Evolutionary conservation across 2,888 invertebrate genomes (phyloP), one percentile per base, ranked within the genome.

Genomic region (Archips xylosteana): DNA sequence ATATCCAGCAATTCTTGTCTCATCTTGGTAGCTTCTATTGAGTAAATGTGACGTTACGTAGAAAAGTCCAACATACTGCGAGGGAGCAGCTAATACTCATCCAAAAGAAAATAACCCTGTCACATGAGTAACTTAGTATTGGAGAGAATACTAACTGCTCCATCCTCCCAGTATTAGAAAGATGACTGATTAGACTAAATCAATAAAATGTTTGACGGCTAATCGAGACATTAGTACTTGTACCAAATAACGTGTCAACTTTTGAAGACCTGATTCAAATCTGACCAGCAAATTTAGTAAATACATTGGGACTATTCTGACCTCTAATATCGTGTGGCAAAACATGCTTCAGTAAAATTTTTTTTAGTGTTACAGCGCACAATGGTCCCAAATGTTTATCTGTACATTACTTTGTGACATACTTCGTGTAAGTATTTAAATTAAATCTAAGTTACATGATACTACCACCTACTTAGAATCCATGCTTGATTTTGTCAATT

Each of bases 391-490:
- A 73, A 57, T 15, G 47, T 73, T 63, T 51, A 54, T 68, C 63
- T 68, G 62, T 68, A 73, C 63, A 49, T 73, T 59, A 62, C 71
- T 61, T 23, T 23, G 47, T n/a, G 63, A 62, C 60, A 62, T 64
- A 63, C 72, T 61, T 63, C 57, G 57, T 63, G 62, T 67, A 45
- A 54, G 62, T 70, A 57, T 12, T 47, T 61, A 39, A n/a, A 39
- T 47, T 61, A 39, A 10, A 39, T 67, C 45, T 54, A 60, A 60
- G 60, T 64, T 54, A 60, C 69, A 68, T 47, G 59, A 63, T 69
- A 59, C 74, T 74, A 74, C 65, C 74, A 74, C 69, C 74, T 74
- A 74, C 74, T 49, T 68, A 36, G 15, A 60, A 49, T 74, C 70
- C 74, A 74, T 74, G 70, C 70, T 69, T 64, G 70, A 65, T 65